These are phyloP conservation scores for Dryoscopus gambensis DNA, from an alignment of 2,113 vertebrate species.

Conservation along the genomic window DNA sequence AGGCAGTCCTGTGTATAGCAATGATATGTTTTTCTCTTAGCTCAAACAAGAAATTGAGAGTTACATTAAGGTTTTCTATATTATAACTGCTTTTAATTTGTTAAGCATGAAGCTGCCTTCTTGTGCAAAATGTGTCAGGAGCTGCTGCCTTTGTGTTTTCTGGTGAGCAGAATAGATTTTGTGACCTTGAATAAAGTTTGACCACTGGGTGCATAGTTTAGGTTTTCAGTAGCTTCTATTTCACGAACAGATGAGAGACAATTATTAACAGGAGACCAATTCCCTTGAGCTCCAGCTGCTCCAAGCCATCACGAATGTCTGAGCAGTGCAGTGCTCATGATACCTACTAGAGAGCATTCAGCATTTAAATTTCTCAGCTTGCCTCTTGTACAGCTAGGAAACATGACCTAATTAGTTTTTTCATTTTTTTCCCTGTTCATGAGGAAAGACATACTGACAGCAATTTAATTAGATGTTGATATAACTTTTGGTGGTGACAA, in stretches of 20 bases:
- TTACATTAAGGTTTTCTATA: not conserved
- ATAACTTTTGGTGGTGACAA: not conserved
- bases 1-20: not conserved
- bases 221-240: not conserved
- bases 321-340: not conserved
- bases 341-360: not conserved
- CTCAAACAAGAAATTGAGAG: not conserved
- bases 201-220: not conserved
- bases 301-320: not conserved
- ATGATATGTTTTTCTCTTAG: not conserved
- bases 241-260: not conserved
- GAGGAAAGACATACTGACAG: not conserved
- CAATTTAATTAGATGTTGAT: not conserved
- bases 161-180: not conserved
- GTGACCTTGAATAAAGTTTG: not conserved
- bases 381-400: not conserved
- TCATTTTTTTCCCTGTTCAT: not conserved
- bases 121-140: not conserved
- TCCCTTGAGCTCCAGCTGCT: not conserved
- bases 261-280: not conserved
- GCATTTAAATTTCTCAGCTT: not conserved
- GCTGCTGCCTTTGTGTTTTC: not conserved
- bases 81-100: not conserved
- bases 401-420: not conserved
- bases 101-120: not conserved